These are phyloP conservation scores for Nycteola revayana DNA, from an alignment of 2,888 invertebrate genomes.

Conservation along the genomic window DNA sequence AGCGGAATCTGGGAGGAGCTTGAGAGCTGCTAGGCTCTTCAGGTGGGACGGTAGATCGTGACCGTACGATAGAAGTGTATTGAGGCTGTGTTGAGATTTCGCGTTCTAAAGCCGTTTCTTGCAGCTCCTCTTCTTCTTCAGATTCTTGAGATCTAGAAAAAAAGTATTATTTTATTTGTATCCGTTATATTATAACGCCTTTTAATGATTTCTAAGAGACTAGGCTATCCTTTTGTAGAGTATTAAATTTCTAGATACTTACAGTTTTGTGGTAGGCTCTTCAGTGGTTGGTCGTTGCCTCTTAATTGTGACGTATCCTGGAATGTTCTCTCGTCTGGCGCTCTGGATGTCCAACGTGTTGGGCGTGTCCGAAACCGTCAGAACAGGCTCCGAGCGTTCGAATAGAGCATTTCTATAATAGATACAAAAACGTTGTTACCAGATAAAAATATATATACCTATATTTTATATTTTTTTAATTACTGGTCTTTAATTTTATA, in stretches of 20 bases:
- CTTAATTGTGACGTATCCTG: slow-evolving; percentile 86
- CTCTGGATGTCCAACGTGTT: slow-evolving; percentile 51
- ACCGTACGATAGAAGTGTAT: slow-evolving; percentile 64
- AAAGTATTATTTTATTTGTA: not conserved
- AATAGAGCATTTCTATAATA: slow-evolving; percentile 74
- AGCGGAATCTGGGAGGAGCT: slow-evolving; percentile 54
- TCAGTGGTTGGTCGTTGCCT: slow-evolving; percentile 79
- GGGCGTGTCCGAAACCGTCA: slow-evolving; percentile 51
- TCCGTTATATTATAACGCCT: too few species aligned
- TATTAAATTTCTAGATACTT: slow-evolving; percentile 47
- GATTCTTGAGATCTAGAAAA: slow-evolving; percentile 53
- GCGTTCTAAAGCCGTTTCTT: slow-evolving; percentile 63
- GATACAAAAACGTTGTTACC: too few species aligned
- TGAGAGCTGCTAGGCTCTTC: slow-evolving; percentile 45
- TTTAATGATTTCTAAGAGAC: too few species aligned
- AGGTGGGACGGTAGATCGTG: slow-evolving; percentile 58
- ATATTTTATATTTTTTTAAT: too few species aligned
- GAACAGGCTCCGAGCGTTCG: slow-evolving; percentile 59
- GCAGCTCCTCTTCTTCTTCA: slow-evolving; percentile 54
- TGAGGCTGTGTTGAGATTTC: slow-evolving; percentile 72
- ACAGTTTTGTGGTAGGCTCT: slow-evolving; percentile 75
- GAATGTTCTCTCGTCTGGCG: slow-evolving; percentile 61
- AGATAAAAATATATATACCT: too few species aligned
- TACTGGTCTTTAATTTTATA: too few species aligned
- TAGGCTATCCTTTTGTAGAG: too few species aligned